Conservation (phyloP, 2,888 invertebrate genomes). For the Drosophila nr. fundita region DNA sequence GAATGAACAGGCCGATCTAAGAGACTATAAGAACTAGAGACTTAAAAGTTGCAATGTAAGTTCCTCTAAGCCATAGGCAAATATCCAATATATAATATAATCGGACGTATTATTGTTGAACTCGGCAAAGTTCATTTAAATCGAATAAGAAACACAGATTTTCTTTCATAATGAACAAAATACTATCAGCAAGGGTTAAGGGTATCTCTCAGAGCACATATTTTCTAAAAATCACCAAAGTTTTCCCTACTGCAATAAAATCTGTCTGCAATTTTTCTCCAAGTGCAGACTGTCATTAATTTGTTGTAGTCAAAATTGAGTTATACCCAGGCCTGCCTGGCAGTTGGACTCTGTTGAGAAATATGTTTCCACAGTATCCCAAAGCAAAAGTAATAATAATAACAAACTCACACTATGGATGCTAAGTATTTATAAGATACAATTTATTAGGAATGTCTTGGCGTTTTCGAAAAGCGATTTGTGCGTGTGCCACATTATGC, state of each 20-base stretch:
- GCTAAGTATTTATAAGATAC: constrained; percentile 34
- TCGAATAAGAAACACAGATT: no score
- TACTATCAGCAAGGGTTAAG: neutral
- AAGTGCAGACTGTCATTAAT: constrained; percentile 2
- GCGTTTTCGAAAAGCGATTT: constrained; percentile 42
- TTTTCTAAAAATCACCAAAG: fast-evolving
- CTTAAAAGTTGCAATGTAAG: neutral
- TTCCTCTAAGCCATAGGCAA: fast-evolving
- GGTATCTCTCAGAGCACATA: neutral
- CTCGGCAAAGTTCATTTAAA: no score
- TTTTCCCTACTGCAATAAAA: fast-evolving
- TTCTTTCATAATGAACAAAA: neutral
- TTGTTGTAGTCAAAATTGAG: constrained; percentile 27
- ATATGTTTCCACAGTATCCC: neutral
- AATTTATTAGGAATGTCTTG: constrained; percentile 39
- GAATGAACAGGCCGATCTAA: neutral
- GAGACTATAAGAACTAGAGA: neutral
- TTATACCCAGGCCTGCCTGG: constrained; percentile 9
- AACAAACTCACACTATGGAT: constrained; percentile 2
- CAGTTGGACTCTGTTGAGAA: constrained; percentile 6
- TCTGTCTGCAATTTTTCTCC: neutral
- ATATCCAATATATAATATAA: no score
- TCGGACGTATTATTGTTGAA: no score
- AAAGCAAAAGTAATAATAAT: neutral
- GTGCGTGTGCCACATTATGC: constrained; percentile 52